Base-by-base conservation (phyloP, 2,797 vertebrate genomes). In the Lemur catta region DNA sequence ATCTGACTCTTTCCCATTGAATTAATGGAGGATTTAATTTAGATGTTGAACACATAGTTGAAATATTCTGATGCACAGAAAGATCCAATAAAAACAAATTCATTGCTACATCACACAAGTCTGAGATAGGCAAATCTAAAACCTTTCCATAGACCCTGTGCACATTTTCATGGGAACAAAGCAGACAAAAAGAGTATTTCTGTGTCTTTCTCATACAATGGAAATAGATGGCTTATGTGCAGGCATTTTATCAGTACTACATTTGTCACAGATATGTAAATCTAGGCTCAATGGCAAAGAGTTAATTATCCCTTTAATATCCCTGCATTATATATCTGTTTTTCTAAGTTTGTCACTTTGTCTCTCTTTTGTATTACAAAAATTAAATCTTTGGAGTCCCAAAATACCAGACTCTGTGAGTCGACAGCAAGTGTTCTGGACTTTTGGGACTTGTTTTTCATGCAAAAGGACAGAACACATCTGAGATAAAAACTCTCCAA, bases 61-160 rank as follows among this genome's bases (percentile, higher is more conserved):
- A 86, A 75, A 96, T 92, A 72, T 75, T 79, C 80, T 84, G 75
- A 93, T 92, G 30, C 48, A 88, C 38, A 91, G 85, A 86, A 80
- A 93, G 75, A 74, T 86, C 67, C 48, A 85, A 84, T 84, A 81
- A 72, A 94, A 96, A 94, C 81, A 89, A 82, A 72, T 87, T 84
- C 41, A 74, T 69, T 84, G 78, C 57, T 87, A 41, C n/a, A 84
- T 82, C 65, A 61, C 20, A n/a, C 20, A 63, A 67, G 35, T 69
- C 30, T 74, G 20, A 95, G 35, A 84, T 0, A 78, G 35, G 12
- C n/a, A 82, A 89, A 74, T 81, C 33, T 82, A 59, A 79, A 91
- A 76, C 24, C n/a, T 80, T 97, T 84, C 85, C 55, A 10, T 38
- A 12, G 14, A 24, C 13, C 1, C 10, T 67, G 13, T 7, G 17